Evolutionary conservation across 2,888 invertebrate genomes (phyloP).

Genomic region (Hanleya hanleyi): DNA sequence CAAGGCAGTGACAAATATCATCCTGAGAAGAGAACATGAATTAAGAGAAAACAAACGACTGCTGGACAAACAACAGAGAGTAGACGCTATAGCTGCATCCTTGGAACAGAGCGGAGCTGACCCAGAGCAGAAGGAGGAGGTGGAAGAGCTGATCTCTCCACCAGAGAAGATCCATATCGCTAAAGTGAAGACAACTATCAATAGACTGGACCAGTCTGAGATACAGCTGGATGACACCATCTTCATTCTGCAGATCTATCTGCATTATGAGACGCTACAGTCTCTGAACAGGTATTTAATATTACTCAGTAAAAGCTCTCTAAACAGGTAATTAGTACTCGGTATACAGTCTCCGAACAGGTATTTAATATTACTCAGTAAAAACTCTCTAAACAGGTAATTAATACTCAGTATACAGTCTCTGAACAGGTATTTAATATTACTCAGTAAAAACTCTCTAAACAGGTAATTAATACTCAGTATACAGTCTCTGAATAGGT

Average conservation of each 20-base stretch:
- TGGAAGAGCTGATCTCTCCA: slow-evolving; percentile 90
- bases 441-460: too few relatives aligned
- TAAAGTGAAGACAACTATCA: slow-evolving; percentile 83
- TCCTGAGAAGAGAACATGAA: slow-evolving; percentile 81
- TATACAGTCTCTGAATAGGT: background rate
- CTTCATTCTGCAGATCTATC: slow-evolving; percentile 85
- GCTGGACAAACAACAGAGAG: slow-evolving; percentile 88
- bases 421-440: background rate
- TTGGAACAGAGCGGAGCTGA: slow-evolving; percentile 86
- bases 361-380: too few relatives aligned
- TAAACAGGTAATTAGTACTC: too few relatives aligned
- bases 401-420: too few relatives aligned
- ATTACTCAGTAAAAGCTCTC: too few relatives aligned
- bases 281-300: background rate
- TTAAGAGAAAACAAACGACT: slow-evolving; percentile 80
- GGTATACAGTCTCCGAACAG: background rate
- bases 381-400: too few relatives aligned
- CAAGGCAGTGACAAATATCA: slow-evolving; percentile 79
- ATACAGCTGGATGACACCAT: slow-evolving; percentile 87
- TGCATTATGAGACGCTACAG: slow-evolving; percentile 39
- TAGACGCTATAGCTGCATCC: slow-evolving; percentile 85
- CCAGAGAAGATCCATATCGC: slow-evolving; percentile 85
- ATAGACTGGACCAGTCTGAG: slow-evolving; percentile 85
- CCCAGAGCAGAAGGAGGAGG: slow-evolving; percentile 86
- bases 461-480: too few relatives aligned